Evolutionary conservation across 2,113 vertebrate genomes (phyloP), one percentile per base, ranked within the genome.

Genomic region (Cromileptes altivelis): DNA sequence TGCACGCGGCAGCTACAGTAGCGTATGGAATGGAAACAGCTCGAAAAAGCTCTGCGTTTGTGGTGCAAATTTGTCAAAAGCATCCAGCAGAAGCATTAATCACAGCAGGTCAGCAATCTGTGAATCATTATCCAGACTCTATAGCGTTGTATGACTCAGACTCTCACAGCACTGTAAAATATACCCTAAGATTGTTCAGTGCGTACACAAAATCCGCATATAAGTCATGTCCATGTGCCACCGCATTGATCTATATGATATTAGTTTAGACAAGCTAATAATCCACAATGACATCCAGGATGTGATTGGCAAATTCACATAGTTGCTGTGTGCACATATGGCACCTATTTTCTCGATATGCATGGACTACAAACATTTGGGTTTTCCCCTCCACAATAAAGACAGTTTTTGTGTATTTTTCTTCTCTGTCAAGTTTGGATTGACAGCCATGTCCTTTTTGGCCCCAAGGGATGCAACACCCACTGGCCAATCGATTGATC

Each of bases 61-160:
- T 70, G 80, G 72, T 79, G 73, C 56, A 81, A 81, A 81, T 85
- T 81, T 86, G 83, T 86, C 83, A 75, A 56, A 81, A 50, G 68
- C 58, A 42, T 80, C 75, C 64, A 71, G 72, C 58, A 30, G 73
- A 79, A 67, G 60, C 75, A 91, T 91, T 88, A 83, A 87, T 90
- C 91, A 91, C 23, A 70, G 82, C 86, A 71, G 61, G 58, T 75
- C 80, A 70, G 85, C 68, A 82, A 74, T 85, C 85, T 91, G 86
- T 73, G 87, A 93, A 62, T 75, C 82, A 90, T 90, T 89, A 89
- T 37, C 56, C 15, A 18, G 53, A 78, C 42, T 14, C 18, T 45
- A 49, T 71, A 56, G 75, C 72, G 78, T 49, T 42, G 73, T 25
- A 25, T 78, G 84, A 92, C 78, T 86, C 84, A 89, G 49, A 57